Evolutionary conservation across 2,113 vertebrate genomes (phyloP).

Genomic region (Girardinichthys multiradiatus): DNA sequence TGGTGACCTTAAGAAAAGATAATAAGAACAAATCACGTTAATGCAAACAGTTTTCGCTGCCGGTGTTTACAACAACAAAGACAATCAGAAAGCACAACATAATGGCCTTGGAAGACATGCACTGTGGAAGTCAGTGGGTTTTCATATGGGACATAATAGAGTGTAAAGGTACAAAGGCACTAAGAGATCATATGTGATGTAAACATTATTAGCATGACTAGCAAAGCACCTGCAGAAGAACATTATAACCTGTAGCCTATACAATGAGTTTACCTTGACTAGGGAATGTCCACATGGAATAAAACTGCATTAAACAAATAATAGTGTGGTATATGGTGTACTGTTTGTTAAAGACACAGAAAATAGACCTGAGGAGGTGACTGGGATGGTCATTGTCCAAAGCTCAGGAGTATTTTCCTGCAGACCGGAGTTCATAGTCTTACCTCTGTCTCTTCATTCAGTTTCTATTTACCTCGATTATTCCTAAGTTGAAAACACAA

Average conservation of each 20-base stretch:
- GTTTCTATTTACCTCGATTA: no score
- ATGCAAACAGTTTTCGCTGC: constrained; percentile 23
- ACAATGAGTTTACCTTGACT: constrained; percentile 15
- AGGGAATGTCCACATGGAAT: background rate
- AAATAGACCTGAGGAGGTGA: background rate
- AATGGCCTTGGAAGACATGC: constrained; percentile 10
- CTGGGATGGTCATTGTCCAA: background rate
- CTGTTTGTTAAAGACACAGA: background rate
- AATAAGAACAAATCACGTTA: constrained; percentile 53
- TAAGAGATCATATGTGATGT: background rate
- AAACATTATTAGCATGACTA: constrained; percentile 5
- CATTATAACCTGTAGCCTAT: background rate
- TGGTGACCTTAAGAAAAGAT: constrained; percentile 46
- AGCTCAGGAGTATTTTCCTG: background rate
- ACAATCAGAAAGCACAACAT: constrained; percentile 27
- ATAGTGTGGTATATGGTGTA: background rate
- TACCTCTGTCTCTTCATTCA: background rate
- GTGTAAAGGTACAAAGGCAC: background rate
- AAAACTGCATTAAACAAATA: background rate
- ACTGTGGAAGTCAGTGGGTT: background rate
- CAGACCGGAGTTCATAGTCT: background rate
- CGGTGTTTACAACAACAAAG: constrained; percentile 38
- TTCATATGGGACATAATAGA: background rate
- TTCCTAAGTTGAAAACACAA: background rate
- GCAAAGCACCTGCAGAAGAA: constrained; percentile 2